These are phyloP conservation scores for Osmerus mordax DNA, from an alignment of 2,113 vertebrate species.

Conservation along the genomic window DNA sequence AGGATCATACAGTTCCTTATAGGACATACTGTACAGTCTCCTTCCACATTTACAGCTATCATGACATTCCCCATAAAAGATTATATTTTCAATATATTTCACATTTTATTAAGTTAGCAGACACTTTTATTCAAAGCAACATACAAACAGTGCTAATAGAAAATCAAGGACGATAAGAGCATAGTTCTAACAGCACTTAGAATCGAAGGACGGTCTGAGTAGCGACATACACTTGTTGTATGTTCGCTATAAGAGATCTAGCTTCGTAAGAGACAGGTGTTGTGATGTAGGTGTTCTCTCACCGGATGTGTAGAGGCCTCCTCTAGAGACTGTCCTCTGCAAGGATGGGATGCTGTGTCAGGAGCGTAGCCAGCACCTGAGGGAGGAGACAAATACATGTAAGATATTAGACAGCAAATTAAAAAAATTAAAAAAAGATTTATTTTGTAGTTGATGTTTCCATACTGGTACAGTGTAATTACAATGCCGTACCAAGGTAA, in stretches of 20 bases:
- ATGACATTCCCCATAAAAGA: too few species aligned
- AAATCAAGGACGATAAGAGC: not conserved
- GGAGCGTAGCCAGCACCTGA: slow-evolving; percentile 45
- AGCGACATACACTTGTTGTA: not conserved
- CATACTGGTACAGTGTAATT: not conserved
- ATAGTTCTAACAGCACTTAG: not conserved
- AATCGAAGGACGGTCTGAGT: not conserved
- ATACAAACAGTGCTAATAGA: not conserved
- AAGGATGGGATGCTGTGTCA: slow-evolving; percentile 16
- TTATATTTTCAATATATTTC: too few species aligned
- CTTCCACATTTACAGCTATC: too few species aligned
- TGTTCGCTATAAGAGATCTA: not conserved
- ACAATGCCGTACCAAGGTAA: too few species aligned
- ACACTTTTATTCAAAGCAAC: too few species aligned
- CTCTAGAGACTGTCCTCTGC: slow-evolving; percentile 24
- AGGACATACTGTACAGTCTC: too few species aligned
- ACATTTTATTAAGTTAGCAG: too few species aligned
- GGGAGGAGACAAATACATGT: slow-evolving; percentile 6
- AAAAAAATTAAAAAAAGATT: too few species aligned
- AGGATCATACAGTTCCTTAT: too few species aligned
- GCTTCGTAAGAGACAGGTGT: not conserved
- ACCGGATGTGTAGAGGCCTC: slow-evolving; percentile 41
- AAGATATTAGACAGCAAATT: not conserved
- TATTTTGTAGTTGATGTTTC: not conserved
- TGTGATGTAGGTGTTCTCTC: slow-evolving; percentile 1